Evolutionary conservation across 2,797 vertebrate species (phyloP).

Genomic region (Sternotherus odoratus): DNA sequence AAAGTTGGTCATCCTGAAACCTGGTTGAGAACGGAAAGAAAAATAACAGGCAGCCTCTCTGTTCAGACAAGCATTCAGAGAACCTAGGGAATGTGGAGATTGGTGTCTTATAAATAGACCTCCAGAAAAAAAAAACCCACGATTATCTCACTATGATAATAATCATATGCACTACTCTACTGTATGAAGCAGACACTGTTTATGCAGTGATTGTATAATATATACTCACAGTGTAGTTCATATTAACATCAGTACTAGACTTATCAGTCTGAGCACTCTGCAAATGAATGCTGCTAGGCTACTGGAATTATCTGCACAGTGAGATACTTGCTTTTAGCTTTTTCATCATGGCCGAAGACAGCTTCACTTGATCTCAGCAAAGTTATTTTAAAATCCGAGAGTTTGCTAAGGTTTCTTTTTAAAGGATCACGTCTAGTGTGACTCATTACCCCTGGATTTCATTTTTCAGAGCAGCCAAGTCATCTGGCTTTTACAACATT

Average conservation of each 20-base stretch:
- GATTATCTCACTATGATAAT: conserved; percentile 35
- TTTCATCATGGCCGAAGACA: conserved; percentile 72
- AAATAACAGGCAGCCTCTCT: background rate
- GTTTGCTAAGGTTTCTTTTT: conserved; percentile 75
- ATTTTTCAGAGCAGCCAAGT: conserved; percentile 71
- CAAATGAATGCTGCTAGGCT: conserved; percentile 56
- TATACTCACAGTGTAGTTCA: background rate
- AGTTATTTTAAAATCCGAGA: conserved; percentile 77
- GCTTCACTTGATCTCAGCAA: conserved; percentile 67
- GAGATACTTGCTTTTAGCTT: conserved; percentile 68
- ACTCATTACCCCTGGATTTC: conserved; percentile 74
- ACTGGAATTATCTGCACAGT: conserved; percentile 62
- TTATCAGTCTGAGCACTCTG: conserved; percentile 35
- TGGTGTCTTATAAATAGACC: background rate
- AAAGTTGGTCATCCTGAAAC: background rate
- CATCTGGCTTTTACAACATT: conserved; percentile 62
- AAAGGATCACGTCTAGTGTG: conserved; percentile 70
- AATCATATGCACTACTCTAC: background rate
- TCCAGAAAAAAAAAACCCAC: background rate
- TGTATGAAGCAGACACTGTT: conserved; percentile 12
- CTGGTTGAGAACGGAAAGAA: background rate
- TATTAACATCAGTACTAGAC: background rate
- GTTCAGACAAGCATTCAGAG: background rate
- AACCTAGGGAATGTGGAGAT: background rate
- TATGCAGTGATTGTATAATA: conserved; percentile 27